Evolutionary conservation across 2,113 vertebrate genomes (phyloP), one percentile per base, ranked within the genome.

Genomic region (Geococcyx californianus): DNA sequence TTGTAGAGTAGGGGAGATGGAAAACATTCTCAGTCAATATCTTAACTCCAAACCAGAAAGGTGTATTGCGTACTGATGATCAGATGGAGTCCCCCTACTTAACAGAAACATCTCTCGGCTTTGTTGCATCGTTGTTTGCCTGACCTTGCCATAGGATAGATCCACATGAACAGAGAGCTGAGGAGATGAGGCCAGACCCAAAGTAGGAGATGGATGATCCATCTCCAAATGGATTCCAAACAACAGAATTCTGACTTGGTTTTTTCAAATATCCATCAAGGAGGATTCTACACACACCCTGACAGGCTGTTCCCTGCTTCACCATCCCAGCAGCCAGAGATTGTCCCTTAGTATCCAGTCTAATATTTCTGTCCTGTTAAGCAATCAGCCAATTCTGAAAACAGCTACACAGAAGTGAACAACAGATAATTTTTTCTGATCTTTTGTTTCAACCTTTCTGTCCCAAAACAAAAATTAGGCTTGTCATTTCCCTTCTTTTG

Each of bases 101-200:
- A 36, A 42, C n/a, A 72, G 44, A 12, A 34, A 64, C 16, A 1
- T 40, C 24, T 40, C 60, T 70, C 45, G 86, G 42, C 47, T 70
- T 47, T 5, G 1, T 2, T 25, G 7, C 49, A 23, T 3, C 4
- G 8, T 1, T 6, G 25, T 52, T 69, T 72, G 17, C 34, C 78
- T 52, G 51, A 55, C 34, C 72, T 74, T 77, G 63, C 51, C 4
- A 1, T 10, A 51, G 70, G 40, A n/a, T 42, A 73, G 36, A 72
- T n/a, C 9, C 62, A 20, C 11, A 2, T 0, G 25, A 62, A 6
- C 40, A 49, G 44, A 40, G 40, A 3, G 3, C 34, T 24, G 54
- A 49, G 59, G 19, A 84, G 18, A 24, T 21, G 36, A 66, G 26
- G 0, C 26, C 55, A 54, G 49, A 33, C 52, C 44, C 21, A 4